Percentiles rank a stretch among this genome's conserved stretches.
phyloP scores from a whole-genome alignment of 2,113 vertebrate species.

The Elephas maximus region DNA sequence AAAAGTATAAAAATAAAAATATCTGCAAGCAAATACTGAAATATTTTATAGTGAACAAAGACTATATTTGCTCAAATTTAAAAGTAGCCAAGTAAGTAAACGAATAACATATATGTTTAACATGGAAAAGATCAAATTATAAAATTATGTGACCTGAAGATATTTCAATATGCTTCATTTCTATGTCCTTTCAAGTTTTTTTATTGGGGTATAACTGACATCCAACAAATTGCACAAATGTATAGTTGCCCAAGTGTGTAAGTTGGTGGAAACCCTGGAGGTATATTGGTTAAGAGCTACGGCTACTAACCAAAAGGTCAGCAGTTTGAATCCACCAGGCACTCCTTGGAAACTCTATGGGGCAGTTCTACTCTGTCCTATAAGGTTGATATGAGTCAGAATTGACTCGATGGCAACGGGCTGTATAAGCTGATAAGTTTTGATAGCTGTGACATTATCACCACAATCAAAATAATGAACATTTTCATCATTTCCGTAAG shows the following conservation, averaged over 20 bases:
- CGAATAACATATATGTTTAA: neutral
- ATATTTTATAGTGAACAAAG: conserved; percentile 22
- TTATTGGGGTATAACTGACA: neutral
- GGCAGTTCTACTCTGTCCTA: too few species aligned
- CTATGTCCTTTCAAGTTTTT: neutral
- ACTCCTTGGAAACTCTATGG: too few species aligned
- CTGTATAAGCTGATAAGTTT: neutral
- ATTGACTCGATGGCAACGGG: too few species aligned
- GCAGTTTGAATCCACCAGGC: too few species aligned
- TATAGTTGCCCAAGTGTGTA: neutral
- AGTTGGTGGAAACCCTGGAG: too few species aligned
- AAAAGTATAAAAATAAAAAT: conserved; percentile 48
- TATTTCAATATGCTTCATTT: neutral
- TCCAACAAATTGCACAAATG: neutral
- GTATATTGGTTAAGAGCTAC: too few species aligned
- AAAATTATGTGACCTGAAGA: conserved; percentile 26
- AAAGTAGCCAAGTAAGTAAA: conserved; percentile 10
- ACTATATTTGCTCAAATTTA: conserved; percentile 2
- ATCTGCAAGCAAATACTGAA: conserved; percentile 21
- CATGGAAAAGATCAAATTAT: neutral
- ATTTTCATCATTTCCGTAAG: neutral
- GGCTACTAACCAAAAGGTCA: too few species aligned
- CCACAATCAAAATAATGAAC: neutral
- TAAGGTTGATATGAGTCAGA: too few species aligned
- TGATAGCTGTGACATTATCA: too few species aligned